Evolutionary conservation across 1,140 invertebrate genomes (phyloP).

Genomic region (Drosophila novamexicana): DNA sequence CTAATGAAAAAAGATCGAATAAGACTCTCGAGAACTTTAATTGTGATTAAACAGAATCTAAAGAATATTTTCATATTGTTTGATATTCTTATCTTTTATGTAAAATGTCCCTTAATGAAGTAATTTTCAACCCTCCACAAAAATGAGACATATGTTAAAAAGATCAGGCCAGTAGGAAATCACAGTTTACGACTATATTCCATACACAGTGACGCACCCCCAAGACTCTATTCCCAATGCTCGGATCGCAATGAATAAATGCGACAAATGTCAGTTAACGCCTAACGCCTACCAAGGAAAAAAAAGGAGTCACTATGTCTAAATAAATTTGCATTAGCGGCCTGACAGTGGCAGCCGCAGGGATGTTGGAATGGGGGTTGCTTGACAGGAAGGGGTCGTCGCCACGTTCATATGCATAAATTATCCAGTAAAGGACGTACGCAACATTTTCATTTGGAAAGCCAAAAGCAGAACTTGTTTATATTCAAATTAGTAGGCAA

Average conservation of each 20-base stretch:
- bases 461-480: slow-evolving; percentile 72
- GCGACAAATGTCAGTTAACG: slow-evolving; percentile 79
- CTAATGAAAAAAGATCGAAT: not conserved
- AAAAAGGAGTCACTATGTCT: slow-evolving; percentile 52
- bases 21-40: not conserved
- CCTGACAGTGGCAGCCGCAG: not conserved
- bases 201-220: not conserved
- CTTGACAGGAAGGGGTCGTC: slow-evolving; percentile 16
- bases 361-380: not conserved
- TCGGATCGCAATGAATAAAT: slow-evolving; percentile 67
- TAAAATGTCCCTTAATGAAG: slow-evolving; percentile 4
- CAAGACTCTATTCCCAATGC: slow-evolving; percentile 11
- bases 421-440: slow-evolving; percentile 55
- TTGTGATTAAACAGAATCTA: not conserved
- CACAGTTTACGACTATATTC: slow-evolving; percentile 38
- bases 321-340: slow-evolving; percentile 77
- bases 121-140: slow-evolving; percentile 9
- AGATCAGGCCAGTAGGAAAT: slow-evolving; percentile 52
- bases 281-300: slow-evolving; percentile 51
- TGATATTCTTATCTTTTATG: not conserved
- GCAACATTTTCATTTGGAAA: slow-evolving; percentile 68
- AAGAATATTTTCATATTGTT: not conserved
- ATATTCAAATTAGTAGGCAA: slow-evolving; percentile 80
- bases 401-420: slow-evolving; percentile 25
- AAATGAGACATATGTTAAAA: slow-evolving; percentile 68